These are phyloP conservation scores for Morpho helenor DNA, from an alignment of 2,888 invertebrate species.

Conservation along the genomic window DNA sequence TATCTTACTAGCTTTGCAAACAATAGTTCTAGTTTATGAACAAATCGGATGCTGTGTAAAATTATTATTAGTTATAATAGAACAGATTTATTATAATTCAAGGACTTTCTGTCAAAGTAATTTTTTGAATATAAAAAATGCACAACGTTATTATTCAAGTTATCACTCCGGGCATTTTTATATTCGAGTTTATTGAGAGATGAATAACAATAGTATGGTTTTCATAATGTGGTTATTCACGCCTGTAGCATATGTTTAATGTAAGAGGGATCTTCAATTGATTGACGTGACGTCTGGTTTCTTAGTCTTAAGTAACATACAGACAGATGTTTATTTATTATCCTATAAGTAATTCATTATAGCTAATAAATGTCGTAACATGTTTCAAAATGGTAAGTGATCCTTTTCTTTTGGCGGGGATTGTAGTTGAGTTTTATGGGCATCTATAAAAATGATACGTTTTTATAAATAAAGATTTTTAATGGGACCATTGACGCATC, in stretches of 20 bases:
- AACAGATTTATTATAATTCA: too few relatives aligned
- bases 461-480: constrained; percentile 17
- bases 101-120: too few relatives aligned
- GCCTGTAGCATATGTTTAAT: constrained; percentile 67
- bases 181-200: background rate
- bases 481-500: constrained; percentile 14
- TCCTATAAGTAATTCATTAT: constrained; percentile 36
- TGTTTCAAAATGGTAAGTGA: constrained; percentile 20
- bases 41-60: too few relatives aligned
- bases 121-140: background rate
- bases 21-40: too few relatives aligned
- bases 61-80: too few relatives aligned
- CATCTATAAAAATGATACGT: constrained; percentile 21
- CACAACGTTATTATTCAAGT: too few relatives aligned
- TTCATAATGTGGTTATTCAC: constrained; percentile 60
- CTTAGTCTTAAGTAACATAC: constrained; percentile 35
- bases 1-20: too few relatives aligned
- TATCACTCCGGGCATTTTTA: background rate
- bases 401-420: constrained; percentile 14
- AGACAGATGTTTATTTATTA: constrained; percentile 37
- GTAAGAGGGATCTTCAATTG: constrained; percentile 64
- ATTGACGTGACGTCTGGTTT: constrained; percentile 69
- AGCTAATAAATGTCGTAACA: constrained; percentile 33
- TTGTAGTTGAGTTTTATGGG: constrained; percentile 20
- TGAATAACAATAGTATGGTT: constrained; percentile 37